phyloP scores from a whole-genome alignment of 2,888 invertebrate genomes.

The Tupiocoris notatus region DNA sequence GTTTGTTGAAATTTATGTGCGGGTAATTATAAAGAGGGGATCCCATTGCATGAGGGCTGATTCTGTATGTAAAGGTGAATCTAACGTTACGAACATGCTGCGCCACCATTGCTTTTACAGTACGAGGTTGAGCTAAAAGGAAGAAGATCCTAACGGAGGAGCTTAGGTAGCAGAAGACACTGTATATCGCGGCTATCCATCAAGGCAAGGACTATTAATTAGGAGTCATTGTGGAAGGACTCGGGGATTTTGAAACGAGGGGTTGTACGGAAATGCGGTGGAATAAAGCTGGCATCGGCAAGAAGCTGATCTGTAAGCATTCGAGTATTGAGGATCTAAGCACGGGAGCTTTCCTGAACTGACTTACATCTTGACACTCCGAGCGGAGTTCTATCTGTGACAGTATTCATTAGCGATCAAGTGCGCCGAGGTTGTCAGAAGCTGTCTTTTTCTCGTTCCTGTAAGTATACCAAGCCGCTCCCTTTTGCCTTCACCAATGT shows the following conservation, averaged over 20 bases:
- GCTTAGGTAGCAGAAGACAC: conserved; percentile 31
- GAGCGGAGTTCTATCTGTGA: background rate
- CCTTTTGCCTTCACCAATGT: too few species aligned
- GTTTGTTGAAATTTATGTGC: too few species aligned
- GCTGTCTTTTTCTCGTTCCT: background rate
- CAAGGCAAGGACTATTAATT: conserved; percentile 31
- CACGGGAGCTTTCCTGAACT: background rate
- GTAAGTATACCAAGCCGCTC: background rate
- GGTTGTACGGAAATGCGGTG: background rate
- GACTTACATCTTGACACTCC: background rate
- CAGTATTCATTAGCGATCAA: background rate
- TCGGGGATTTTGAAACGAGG: background rate
- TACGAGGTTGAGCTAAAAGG: background rate
- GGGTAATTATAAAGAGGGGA: too few species aligned
- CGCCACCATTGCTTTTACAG: background rate
- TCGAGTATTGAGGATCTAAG: background rate
- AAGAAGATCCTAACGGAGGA: background rate
- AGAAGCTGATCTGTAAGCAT: background rate
- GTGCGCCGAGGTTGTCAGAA: background rate
- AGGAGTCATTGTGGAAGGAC: conserved; percentile 29
- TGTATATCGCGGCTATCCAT: conserved; percentile 29
- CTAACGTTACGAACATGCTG: background rate
- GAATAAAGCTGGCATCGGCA: background rate
- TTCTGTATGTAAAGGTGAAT: background rate
- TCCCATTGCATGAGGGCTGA: background rate